These are phyloP conservation scores for Epinephelus lanceolatus DNA, from an alignment of 2,113 vertebrate species.

Conservation along the genomic window DNA sequence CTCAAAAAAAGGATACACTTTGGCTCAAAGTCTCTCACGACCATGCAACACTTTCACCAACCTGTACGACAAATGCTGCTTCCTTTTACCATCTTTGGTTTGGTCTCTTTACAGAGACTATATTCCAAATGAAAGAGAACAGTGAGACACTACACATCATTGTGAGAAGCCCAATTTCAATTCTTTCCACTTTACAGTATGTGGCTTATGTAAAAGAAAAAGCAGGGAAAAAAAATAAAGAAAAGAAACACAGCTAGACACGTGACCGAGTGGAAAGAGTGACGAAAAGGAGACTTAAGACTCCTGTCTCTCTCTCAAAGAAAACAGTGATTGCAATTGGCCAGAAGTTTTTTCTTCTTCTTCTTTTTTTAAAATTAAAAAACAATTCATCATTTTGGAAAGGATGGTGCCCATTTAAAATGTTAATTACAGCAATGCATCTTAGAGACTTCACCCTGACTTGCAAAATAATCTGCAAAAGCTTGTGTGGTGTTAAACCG, in stretches of 20 bases:
- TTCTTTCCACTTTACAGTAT: slow-evolving; percentile 41
- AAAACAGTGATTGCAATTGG: slow-evolving; percentile 28
- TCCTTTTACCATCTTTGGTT: neutral
- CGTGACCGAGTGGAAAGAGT: slow-evolving; percentile 63
- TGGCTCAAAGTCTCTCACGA: neutral
- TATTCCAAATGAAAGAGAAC: neutral
- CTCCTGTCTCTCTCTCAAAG: slow-evolving; percentile 29
- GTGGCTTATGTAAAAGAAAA: slow-evolving; percentile 15
- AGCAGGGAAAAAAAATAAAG: slow-evolving; percentile 4
- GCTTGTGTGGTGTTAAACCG: slow-evolving; percentile 39
- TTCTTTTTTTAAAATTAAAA: slow-evolving; percentile 58
- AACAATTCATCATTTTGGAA: slow-evolving; percentile 67
- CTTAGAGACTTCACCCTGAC: slow-evolving; percentile 52
- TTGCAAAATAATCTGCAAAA: slow-evolving; percentile 55
- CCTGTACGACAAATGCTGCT: neutral
- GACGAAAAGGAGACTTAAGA: slow-evolving; percentile 43
- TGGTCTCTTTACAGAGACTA: neutral
- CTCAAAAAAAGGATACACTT: slow-evolving; percentile 6
- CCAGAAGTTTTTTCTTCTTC: slow-evolving; percentile 23
- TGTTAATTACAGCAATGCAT: slow-evolving; percentile 72
- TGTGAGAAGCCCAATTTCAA: slow-evolving; percentile 12
- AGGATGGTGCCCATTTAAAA: slow-evolving; percentile 66
- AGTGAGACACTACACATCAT: neutral
- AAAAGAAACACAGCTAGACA: slow-evolving; percentile 13
- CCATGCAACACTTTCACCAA: slow-evolving; percentile 1